Evolutionary conservation across 2,113 vertebrate species (phyloP).

Genomic region (Pluvianellus socialis): DNA sequence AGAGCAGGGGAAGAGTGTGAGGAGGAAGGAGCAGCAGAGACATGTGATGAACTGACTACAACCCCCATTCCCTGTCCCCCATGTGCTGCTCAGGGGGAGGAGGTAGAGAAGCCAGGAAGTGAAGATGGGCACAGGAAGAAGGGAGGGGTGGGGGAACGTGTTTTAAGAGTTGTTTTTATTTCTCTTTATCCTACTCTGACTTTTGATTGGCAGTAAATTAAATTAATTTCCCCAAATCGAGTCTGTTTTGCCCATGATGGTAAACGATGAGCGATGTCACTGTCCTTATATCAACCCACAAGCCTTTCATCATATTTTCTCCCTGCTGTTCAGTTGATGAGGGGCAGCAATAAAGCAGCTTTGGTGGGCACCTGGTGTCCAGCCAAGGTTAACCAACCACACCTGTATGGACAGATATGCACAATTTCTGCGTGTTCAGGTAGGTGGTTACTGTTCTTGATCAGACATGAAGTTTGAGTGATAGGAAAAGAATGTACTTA

Average conservation of each 20-base stretch:
- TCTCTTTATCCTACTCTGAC: background rate
- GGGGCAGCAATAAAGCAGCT: background rate
- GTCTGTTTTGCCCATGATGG: background rate
- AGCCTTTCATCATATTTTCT: background rate
- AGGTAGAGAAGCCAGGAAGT: background rate
- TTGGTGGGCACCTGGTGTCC: background rate
- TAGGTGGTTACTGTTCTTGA: background rate
- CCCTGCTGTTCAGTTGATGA: background rate
- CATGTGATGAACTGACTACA: background rate
- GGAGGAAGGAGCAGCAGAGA: background rate
- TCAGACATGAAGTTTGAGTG: background rate
- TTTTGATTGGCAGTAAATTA: background rate
- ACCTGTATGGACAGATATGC: background rate
- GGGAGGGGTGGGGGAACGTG: background rate
- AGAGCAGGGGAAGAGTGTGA: background rate
- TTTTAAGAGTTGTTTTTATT: background rate
- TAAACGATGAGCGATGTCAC: background rate
- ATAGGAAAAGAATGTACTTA: background rate
- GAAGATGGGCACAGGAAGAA: background rate
- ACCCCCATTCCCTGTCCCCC: background rate
- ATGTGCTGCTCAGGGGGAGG: accelerated
- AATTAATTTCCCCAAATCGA: background rate
- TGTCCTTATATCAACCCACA: background rate
- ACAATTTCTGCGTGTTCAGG: background rate
- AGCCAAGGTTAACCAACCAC: background rate